phyloP scores from a whole-genome alignment of 2,113 vertebrate species.

The Mormyrus iriodes region DNA sequence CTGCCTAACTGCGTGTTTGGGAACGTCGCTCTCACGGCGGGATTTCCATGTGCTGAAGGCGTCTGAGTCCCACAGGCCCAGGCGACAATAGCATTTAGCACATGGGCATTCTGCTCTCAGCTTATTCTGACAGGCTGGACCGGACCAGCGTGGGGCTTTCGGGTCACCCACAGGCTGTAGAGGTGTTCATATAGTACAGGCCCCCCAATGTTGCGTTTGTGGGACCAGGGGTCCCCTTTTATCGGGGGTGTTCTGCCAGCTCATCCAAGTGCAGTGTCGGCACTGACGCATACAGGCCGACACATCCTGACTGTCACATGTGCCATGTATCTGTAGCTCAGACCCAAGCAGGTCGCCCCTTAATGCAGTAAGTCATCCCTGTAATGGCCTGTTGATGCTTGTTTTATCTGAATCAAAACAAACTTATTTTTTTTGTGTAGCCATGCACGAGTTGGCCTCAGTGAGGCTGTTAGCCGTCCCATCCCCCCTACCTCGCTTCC shows the following conservation, averaged over 20 bases:
- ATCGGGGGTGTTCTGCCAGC: background rate
- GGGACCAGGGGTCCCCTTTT: background rate
- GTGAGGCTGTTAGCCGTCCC: conserved; percentile 20
- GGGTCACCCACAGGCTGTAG: background rate
- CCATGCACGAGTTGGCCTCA: conserved; percentile 7
- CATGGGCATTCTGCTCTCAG: background rate
- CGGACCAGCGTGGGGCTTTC: background rate
- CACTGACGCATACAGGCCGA: background rate
- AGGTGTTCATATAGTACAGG: background rate
- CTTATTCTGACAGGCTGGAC: too few species aligned
- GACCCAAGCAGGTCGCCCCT: background rate
- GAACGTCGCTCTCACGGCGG: background rate
- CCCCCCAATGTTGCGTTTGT: background rate
- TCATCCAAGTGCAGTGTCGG: background rate
- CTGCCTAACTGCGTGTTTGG: conserved; percentile 13
- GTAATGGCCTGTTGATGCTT: background rate
- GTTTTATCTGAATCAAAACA: background rate
- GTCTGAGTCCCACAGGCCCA: background rate
- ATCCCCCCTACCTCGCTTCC: background rate
- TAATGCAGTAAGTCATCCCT: background rate
- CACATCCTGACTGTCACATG: background rate
- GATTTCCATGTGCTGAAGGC: background rate
- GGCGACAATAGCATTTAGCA: background rate
- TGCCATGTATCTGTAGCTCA: background rate
- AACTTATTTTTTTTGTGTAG: background rate